Evolutionary conservation across 2,797 vertebrate species (phyloP).

Genomic region (Tauraco hartlaubi): DNA sequence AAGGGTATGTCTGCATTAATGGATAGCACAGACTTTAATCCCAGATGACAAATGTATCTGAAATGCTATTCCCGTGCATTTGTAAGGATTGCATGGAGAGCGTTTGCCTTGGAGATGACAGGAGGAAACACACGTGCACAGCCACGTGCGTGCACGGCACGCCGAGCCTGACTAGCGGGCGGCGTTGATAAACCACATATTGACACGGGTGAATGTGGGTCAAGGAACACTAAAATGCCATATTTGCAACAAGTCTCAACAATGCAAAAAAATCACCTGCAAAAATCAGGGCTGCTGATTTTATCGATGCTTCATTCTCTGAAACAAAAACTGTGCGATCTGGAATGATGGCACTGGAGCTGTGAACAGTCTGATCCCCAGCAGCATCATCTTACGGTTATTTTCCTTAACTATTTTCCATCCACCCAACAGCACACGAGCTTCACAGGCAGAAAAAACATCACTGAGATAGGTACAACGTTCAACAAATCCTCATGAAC

Average conservation of each 20-base stretch:
- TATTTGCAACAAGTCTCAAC: background rate
- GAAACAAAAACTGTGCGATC: accelerated
- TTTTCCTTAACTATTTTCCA: background rate
- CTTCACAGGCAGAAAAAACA: background rate
- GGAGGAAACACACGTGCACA: background rate
- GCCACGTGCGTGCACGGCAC: accelerated
- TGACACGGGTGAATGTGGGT: background rate
- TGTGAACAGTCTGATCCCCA: background rate
- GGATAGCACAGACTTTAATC: background rate
- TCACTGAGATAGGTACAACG: accelerated
- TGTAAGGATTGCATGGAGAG: background rate
- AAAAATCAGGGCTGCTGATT: background rate
- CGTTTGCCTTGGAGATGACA: background rate
- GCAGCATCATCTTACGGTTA: background rate
- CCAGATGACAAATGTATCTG: background rate
- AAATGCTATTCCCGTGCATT: background rate
- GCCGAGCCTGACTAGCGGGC: background rate
- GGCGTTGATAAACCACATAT: background rate
- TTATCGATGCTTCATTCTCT: background rate
- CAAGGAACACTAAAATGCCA: background rate
- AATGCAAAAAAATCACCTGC: background rate
- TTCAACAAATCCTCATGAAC: background rate
- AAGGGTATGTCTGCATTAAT: background rate
- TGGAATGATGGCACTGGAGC: background rate
- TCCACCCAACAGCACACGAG: background rate